A percentile compares a stretch with the other conserved stretches of the same genome.
phyloP scores from a whole-genome alignment of 1,140 invertebrate species.

The Psilanteris sp. region DNA sequence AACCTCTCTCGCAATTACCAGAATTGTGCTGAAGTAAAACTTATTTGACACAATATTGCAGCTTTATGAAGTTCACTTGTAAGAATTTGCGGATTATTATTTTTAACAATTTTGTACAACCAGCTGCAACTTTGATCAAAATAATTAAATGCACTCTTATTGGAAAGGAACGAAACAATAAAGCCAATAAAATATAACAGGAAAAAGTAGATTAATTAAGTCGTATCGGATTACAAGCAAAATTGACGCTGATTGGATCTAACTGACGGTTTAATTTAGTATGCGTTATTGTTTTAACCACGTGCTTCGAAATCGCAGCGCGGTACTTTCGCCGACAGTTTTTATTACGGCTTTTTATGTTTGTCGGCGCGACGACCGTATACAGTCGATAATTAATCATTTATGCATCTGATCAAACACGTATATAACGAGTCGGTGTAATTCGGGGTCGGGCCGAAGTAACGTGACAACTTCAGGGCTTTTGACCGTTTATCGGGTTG shows the following conservation, averaged over 20 bases:
- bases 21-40: too few relatives aligned
- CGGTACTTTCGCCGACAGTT: too few relatives aligned
- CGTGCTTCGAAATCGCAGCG: not conserved
- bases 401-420: slow-evolving; percentile 16
- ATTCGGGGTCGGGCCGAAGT: slow-evolving; percentile 8
- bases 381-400: slow-evolving; percentile 6
- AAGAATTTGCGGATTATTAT: not conserved
- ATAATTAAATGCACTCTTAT: slow-evolving; percentile 1
- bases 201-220: slow-evolving; percentile 45
- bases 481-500: slow-evolving; percentile 44
- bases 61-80: not conserved
- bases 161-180: not conserved
- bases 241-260: slow-evolving; percentile 17
- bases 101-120: not conserved
- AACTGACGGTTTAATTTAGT: slow-evolving; percentile 36
- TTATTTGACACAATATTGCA: too few relatives aligned
- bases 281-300: slow-evolving; percentile 30
- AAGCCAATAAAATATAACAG: slow-evolving; percentile 7
- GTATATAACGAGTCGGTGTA: slow-evolving; percentile 21
- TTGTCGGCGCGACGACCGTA: not conserved
- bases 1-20: too few relatives aligned
- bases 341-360: too few relatives aligned
- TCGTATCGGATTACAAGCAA: slow-evolving; percentile 8
- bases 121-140: slow-evolving; percentile 12
- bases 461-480: too few relatives aligned